Conservation (phyloP, 2,797 vertebrate genomes). For the Amblyopsis hoosieri region DNA sequence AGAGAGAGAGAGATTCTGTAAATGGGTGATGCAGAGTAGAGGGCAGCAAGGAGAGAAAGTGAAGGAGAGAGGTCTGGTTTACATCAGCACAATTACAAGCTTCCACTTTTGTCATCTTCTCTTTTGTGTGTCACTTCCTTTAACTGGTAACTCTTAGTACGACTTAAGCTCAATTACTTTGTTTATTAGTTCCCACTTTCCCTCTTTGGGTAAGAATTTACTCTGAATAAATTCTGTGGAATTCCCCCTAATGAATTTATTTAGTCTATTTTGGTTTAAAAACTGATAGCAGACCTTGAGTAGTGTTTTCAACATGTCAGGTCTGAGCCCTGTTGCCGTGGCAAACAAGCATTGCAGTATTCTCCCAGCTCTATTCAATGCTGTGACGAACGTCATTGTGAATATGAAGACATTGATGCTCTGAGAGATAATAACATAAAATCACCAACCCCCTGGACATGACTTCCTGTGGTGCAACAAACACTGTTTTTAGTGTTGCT, state of each 20-base stretch:
- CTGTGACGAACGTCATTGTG: neutral
- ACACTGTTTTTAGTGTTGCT: neutral
- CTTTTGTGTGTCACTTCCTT: constrained; percentile 21
- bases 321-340: too few relatives aligned
- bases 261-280: neutral
- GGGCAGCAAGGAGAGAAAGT: constrained; percentile 26
- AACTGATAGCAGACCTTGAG: too few relatives aligned
- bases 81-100: constrained; percentile 71
- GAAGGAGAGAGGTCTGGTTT: constrained; percentile 71
- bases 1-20: constrained; percentile 12
- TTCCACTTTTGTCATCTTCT: constrained; percentile 60
- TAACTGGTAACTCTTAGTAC: neutral
- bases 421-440: neutral
- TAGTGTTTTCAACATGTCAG: too few relatives aligned
- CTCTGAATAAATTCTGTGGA: neutral
- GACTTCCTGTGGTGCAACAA: neutral
- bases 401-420: neutral
- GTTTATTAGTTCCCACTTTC: neutral
- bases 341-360: neutral
- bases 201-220: neutral
- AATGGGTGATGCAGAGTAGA: neutral
- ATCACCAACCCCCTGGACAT: neutral
- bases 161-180: neutral
- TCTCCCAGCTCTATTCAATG: neutral
- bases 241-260: too few relatives aligned